These are phyloP conservation scores for Brachyhypopomus gauderio DNA, from an alignment of 2,113 vertebrate genomes.

Conservation along the genomic window DNA sequence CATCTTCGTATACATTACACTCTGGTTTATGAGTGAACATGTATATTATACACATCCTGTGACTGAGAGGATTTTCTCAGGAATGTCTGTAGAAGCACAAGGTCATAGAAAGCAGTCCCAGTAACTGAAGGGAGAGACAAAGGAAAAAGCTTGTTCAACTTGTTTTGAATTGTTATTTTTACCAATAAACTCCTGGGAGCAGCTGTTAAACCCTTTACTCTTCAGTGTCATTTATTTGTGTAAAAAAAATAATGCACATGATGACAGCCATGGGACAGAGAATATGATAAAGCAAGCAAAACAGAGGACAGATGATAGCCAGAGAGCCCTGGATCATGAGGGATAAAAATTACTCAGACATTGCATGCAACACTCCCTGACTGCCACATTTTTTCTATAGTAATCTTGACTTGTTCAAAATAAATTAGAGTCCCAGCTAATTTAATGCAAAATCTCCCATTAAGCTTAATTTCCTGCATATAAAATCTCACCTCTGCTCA, in stretches of 20 bases:
- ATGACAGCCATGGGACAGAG: conserved; percentile 36
- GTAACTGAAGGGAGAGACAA: conserved; percentile 8
- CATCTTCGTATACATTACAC: not conserved
- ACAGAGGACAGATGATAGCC: conserved; percentile 5
- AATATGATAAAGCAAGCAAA: not conserved
- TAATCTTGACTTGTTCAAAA: not conserved
- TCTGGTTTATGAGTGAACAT: not conserved
- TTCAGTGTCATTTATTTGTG: conserved; percentile 37
- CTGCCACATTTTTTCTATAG: not conserved
- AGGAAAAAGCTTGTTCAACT: not conserved
- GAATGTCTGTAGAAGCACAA: not conserved
- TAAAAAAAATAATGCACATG: conserved; percentile 39
- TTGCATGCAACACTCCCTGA: not conserved
- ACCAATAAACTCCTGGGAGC: conserved; percentile 12
- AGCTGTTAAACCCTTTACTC: not conserved
- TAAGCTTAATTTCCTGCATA: not conserved
- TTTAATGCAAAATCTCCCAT: not conserved
- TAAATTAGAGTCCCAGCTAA: not conserved
- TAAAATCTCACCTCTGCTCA: not conserved
- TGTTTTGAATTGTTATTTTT: not conserved
- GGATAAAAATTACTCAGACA: not conserved
- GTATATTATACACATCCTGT: not conserved
- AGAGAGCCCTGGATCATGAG: conserved; percentile 12
- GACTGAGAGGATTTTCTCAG: not conserved
- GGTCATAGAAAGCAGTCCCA: not conserved